These are phyloP conservation scores for Gephyroberyx darwinii DNA, from an alignment of 2,797 vertebrate species.

Conservation along the genomic window DNA sequence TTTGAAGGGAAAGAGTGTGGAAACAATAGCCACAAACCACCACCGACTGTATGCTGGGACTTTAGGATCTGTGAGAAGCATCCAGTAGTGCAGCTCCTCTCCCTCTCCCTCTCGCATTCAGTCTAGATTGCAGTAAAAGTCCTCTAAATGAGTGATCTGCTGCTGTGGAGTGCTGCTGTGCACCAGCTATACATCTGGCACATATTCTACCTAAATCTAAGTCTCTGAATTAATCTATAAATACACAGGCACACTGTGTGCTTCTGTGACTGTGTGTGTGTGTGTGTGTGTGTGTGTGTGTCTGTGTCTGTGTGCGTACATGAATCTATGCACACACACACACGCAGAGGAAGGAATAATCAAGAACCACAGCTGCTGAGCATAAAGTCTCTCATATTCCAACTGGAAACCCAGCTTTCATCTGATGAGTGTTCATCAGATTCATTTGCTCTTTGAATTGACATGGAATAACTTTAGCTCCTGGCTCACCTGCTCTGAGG, in stretches of 20 bases:
- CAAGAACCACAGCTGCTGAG: constrained; percentile 40
- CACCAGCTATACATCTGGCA: constrained; percentile 5
- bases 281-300: too few species aligned
- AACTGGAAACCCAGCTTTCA: constrained; percentile 40
- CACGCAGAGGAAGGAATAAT: neutral
- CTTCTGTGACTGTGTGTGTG: neutral
- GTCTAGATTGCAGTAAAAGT: constrained; percentile 3
- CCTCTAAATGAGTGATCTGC: constrained; percentile 19
- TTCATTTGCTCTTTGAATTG: constrained; percentile 60
- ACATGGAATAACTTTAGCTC: constrained; percentile 68
- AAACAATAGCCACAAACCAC: neutral
- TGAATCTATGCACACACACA: neutral
- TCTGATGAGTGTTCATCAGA: constrained; percentile 48
- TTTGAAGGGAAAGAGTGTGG: neutral
- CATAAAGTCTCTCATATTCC: constrained; percentile 31
- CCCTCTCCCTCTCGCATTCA: constrained; percentile 1
- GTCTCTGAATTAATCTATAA: neutral
- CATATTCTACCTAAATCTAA: neutral
- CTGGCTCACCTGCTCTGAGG: constrained; percentile 62
- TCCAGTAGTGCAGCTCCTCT: neutral
- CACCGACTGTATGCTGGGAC: constrained; percentile 1
- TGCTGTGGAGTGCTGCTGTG: neutral
- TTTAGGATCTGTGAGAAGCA: neutral
- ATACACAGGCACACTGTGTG: neutral
- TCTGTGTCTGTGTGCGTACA: too few species aligned